A percentile compares a stretch with the other conserved stretches of the same genome.
These are phyloP conservation scores for Alsophila aescularia DNA, from an alignment of 2,888 invertebrate species.

Conservation along the genomic window DNA sequence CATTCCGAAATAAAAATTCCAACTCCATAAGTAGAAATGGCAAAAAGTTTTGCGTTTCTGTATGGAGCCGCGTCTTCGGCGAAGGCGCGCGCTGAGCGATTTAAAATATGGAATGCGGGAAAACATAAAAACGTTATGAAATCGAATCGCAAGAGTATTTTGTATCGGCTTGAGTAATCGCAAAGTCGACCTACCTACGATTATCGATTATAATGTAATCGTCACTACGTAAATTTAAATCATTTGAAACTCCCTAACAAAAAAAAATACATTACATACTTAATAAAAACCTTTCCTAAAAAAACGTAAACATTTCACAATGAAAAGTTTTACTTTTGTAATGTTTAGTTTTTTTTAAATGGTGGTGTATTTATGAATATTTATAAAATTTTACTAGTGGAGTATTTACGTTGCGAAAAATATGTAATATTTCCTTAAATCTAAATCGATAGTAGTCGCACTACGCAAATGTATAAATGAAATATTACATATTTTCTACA, in stretches of 20 bases:
- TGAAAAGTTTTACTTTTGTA: too few relatives aligned
- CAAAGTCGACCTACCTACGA: constrained; percentile 22
- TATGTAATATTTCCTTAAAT: too few relatives aligned
- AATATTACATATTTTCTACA: too few relatives aligned
- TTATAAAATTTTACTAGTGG: too few relatives aligned
- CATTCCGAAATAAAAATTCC: constrained; percentile 85
- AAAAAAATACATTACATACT: too few relatives aligned
- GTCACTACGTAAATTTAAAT: neutral
- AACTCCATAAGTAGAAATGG: constrained; percentile 68
- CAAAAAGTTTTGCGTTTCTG: constrained; percentile 52
- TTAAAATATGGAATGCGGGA: constrained; percentile 53
- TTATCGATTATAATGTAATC: neutral
- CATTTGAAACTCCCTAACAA: neutral
- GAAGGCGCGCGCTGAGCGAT: constrained; percentile 56
- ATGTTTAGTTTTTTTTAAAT: too few relatives aligned
- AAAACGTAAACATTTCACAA: too few relatives aligned
- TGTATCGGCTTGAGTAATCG: constrained; percentile 37
- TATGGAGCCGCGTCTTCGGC: constrained; percentile 54
- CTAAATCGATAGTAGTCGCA: too few relatives aligned
- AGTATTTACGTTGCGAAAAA: too few relatives aligned
- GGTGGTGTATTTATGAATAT: too few relatives aligned
- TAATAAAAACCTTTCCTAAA: too few relatives aligned
- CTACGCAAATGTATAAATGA: too few relatives aligned
- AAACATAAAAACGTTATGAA: constrained; percentile 59
- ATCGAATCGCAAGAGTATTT: constrained; percentile 55